phyloP scores from a whole-genome alignment of 2,113 vertebrate genomes.

The Agapornis roseicollis region DNA sequence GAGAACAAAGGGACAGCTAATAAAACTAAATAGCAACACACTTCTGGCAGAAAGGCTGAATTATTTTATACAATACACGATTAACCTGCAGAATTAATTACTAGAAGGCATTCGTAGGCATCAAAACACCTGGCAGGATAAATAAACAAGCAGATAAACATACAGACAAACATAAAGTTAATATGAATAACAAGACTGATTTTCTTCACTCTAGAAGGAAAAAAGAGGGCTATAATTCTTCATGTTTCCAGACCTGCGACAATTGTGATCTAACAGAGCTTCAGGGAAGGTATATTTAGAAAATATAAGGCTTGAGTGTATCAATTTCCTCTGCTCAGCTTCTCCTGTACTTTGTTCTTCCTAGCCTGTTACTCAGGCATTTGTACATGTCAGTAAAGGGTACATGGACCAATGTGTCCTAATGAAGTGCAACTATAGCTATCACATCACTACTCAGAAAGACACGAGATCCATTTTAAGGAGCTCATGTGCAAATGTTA shows the following conservation, averaged over 20 bases:
- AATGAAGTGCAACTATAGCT: background rate
- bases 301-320: background rate
- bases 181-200: background rate
- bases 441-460: background rate
- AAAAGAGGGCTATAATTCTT: background rate
- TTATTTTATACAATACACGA: constrained; percentile 30
- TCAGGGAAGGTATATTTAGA: background rate
- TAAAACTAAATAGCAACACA: constrained; percentile 20
- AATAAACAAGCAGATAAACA: constrained; percentile 4
- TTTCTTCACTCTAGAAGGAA: background rate
- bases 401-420: background rate
- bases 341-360: background rate
- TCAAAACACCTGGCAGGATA: background rate
- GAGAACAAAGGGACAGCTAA: constrained; percentile 16
- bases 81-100: constrained; percentile 47
- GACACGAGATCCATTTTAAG: background rate
- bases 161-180: background rate
- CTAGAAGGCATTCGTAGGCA: background rate
- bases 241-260: background rate
- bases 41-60: background rate
- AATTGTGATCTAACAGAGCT: background rate
- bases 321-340: background rate
- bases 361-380: background rate
- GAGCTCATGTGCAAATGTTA: background rate
- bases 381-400: fast-evolving